A percentile compares a stretch with the other conserved stretches of the same genome.
Evolutionary conservation across 2,888 invertebrate genomes (phyloP).

Genomic region (Drosophila austrosaltans): DNA sequence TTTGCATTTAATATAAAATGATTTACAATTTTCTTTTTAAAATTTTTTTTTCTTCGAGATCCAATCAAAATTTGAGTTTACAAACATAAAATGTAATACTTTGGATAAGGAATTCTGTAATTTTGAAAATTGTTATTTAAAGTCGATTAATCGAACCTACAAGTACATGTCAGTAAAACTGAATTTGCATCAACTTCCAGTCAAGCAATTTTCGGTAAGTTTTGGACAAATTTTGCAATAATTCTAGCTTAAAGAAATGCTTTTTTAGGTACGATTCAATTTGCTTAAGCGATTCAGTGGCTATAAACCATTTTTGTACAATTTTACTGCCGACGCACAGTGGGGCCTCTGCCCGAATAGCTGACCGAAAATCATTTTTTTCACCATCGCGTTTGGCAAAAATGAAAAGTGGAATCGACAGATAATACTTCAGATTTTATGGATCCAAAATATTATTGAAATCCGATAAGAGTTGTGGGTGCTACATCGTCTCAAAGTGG

Average conservation of each 20-base stretch:
- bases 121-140: slow-evolving; percentile 31
- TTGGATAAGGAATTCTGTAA: background rate
- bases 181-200: background rate
- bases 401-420: too few species aligned
- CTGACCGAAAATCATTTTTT: too few species aligned
- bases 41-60: background rate
- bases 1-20: background rate
- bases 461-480: too few species aligned
- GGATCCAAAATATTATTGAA: too few species aligned
- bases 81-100: slow-evolving; percentile 28
- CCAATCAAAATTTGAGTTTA: slow-evolving; percentile 19
- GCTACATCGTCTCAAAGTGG: too few species aligned
- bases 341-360: too few species aligned
- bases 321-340: background rate
- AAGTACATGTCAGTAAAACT: slow-evolving; percentile 31
- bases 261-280: background rate
- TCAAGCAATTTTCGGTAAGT: slow-evolving; percentile 3
- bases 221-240: background rate
- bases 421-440: too few species aligned
- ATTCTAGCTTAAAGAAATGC: background rate
- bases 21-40: background rate
- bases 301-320: slow-evolving; percentile 7
- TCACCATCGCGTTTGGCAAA: too few species aligned
- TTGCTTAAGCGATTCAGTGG: background rate
- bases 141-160: slow-evolving; percentile 30